A percentile compares a stretch with the other conserved stretches of the same genome.
Conservation (phyloP, 1,140 invertebrate species). For the Chionoecetes opilio region DNA sequence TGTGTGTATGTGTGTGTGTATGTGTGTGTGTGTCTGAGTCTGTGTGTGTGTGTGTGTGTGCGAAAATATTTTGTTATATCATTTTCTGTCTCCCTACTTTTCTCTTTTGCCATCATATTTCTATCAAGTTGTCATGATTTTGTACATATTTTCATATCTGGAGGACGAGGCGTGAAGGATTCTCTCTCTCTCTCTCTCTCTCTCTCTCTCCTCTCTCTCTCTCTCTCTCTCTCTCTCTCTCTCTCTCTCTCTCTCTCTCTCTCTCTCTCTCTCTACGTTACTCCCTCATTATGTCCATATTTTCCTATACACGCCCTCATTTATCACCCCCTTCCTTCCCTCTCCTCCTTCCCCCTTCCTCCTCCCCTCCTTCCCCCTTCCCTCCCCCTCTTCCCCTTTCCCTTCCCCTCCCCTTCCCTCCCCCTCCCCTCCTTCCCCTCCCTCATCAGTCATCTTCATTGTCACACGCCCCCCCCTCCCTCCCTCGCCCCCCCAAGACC, state of each 20-base stretch:
- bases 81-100: too few species aligned
- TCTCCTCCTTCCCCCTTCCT: neutral
- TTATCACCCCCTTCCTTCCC: neutral
- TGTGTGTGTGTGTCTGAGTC: too few species aligned
- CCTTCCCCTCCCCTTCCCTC: neutral
- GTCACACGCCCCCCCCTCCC: neutral
- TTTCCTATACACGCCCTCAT: neutral
- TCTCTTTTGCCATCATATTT: too few species aligned
- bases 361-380: neutral
- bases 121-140: too few species aligned
- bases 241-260: slow-evolving; percentile 27
- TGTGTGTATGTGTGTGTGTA: too few species aligned
- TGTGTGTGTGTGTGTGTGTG: too few species aligned
- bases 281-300: neutral
- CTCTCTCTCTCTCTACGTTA: neutral
- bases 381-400: neutral
- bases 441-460: neutral
- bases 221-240: neutral
- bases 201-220: too few species aligned
- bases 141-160: too few species aligned
- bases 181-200: too few species aligned
- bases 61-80: too few species aligned
- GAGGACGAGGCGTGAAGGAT: too few species aligned
- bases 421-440: neutral
- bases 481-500: neutral